Conservation (phyloP, 2,888 invertebrate genomes). For the Heliconius ismenius region DNA sequence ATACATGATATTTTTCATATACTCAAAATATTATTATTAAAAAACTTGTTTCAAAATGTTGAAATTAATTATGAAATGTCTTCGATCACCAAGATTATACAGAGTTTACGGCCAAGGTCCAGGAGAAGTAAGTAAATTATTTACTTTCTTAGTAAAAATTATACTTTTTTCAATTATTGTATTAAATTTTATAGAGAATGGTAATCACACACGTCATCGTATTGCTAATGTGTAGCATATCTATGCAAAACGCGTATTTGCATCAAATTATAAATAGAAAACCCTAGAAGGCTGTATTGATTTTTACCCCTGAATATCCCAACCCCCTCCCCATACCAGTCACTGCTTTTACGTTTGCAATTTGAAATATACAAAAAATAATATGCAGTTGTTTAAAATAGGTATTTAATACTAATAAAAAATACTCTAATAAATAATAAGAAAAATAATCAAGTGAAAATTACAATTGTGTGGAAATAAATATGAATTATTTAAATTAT, state of each 20-base stretch:
- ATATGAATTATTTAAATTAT: background rate
- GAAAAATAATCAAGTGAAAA: background rate
- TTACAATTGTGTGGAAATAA: background rate
- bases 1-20: background rate
- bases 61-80: conserved; percentile 83
- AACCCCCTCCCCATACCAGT: conserved; percentile 12
- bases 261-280: conserved; percentile 11
- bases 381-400: background rate
- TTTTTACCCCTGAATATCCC: conserved; percentile 27
- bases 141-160: background rate
- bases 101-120: conserved; percentile 85
- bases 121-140: conserved; percentile 41
- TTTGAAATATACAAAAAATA: background rate
- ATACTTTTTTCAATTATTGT: background rate
- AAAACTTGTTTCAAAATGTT: conserved; percentile 51
- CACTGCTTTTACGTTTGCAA: background rate
- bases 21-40: background rate
- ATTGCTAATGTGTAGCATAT: background rate
- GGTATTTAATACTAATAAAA: background rate
- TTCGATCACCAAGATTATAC: conserved; percentile 87
- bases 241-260: background rate
- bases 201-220: conserved; percentile 2
- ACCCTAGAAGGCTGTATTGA: conserved; percentile 23
- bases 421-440: background rate
- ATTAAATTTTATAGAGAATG: background rate